phyloP scores from a whole-genome alignment of 2,888 invertebrate species.

The Scotopteryx bipunctaria region DNA sequence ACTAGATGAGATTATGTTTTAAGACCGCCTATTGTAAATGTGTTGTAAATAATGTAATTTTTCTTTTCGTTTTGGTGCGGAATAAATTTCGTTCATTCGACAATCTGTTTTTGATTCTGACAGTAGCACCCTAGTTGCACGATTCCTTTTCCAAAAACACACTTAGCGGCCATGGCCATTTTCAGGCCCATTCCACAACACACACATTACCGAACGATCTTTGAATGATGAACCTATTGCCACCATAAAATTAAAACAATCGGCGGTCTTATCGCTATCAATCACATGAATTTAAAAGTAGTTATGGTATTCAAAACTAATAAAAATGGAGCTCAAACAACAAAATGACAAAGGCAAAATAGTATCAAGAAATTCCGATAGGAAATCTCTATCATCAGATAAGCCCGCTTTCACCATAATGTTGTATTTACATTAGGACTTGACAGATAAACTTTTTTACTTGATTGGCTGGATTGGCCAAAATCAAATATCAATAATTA shows the following conservation, averaged over 20 bases:
- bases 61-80: conserved; percentile 24
- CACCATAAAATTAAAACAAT: conserved; percentile 10
- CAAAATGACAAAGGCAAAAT: too few relatives aligned
- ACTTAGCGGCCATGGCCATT: too few relatives aligned
- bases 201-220: conserved; percentile 3
- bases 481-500: too few relatives aligned
- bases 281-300: too few relatives aligned
- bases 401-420: too few relatives aligned
- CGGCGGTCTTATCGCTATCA: conserved; percentile 24
- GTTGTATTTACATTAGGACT: too few relatives aligned
- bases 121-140: conserved; percentile 19
- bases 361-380: too few relatives aligned
- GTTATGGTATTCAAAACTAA: too few relatives aligned
- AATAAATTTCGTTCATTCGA: conserved; percentile 26
- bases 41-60: conserved; percentile 16
- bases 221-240: conserved; percentile 6
- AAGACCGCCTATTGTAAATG: conserved; percentile 23
- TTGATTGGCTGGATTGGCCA: too few relatives aligned
- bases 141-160: conserved; percentile 17
- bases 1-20: conserved; percentile 12
- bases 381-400: too few relatives aligned
- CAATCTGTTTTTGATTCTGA: conserved; percentile 23
- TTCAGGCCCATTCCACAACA: neutral
- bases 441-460: too few relatives aligned
- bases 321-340: too few relatives aligned